These are phyloP conservation scores for Willowsia nigromaculata DNA, from an alignment of 2,888 invertebrate genomes.

Conservation along the genomic window DNA sequence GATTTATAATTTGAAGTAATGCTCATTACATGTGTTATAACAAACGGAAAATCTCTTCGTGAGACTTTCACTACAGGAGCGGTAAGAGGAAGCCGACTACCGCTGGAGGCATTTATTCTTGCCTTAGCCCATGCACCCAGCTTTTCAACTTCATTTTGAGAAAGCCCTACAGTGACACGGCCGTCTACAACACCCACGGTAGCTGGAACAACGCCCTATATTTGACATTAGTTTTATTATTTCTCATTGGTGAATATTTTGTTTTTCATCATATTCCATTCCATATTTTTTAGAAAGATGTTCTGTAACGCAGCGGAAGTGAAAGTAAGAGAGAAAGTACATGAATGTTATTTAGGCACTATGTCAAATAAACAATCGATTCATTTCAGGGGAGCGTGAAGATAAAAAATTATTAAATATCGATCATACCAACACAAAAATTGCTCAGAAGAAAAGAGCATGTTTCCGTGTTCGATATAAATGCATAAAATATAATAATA, in stretches of 20 bases:
- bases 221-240: too few relatives aligned
- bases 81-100: slow-evolving; percentile 80
- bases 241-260: too few relatives aligned
- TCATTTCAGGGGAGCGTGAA: neutral
- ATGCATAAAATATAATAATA: neutral
- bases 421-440: slow-evolving; percentile 43
- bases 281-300: too few relatives aligned
- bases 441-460: neutral
- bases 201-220: slow-evolving; percentile 91
- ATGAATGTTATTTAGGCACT: too few relatives aligned
- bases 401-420: neutral
- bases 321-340: too few relatives aligned
- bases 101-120: neutral
- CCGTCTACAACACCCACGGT: slow-evolving; percentile 95
- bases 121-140: slow-evolving; percentile 68
- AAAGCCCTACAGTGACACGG: slow-evolving; percentile 89
- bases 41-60: slow-evolving; percentile 90
- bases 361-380: neutral
- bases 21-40: slow-evolving; percentile 83
- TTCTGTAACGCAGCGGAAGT: too few relatives aligned
- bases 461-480: neutral
- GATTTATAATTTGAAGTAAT: too few relatives aligned
- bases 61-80: slow-evolving; percentile 88
- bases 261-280: too few relatives aligned
- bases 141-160: slow-evolving; percentile 80